Base-by-base conservation (phyloP, 2,797 vertebrate species). In the Gila robusta region DNA sequence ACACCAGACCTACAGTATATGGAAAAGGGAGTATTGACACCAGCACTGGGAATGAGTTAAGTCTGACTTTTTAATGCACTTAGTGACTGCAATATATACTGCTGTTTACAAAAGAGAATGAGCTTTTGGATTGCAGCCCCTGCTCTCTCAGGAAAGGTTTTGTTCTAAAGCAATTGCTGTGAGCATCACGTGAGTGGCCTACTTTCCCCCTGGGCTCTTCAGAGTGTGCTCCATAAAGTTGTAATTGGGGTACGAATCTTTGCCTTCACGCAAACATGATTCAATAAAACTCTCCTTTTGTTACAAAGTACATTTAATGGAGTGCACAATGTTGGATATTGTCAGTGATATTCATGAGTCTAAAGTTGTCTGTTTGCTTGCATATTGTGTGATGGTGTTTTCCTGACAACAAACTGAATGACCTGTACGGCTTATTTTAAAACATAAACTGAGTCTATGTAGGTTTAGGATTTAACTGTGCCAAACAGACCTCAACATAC, bases 121-220 rank as follows among this genome's bases (percentile, higher is more conserved):
- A 41, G 52, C 32, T 14, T 79, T 81, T 81, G 84, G 69, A 81
- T 44, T 17, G 54, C 21, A 66, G 77, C 56, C 78, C 9, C 74
- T 56, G 54, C 86, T 69, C 56, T 79, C 41, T 85, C 67, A 79
- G 69, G 37, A 74, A 82, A 49, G 73, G 49, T 84, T 88, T 85
- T 85, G 73, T 79, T 85, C 26, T 21, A 67, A 78, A 49, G 59
- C 67, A 79, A 49, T 52, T 78, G 41, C 81, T 64, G 28, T 74
- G 32, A 44, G 54, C 70, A 14, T 74, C 70, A 39, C 11, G 8
- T 76, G 41, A 71, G 52, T 84, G 81, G 32, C 74, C 49, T 71
- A 72, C 21, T 82, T 49, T 80, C 39, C 32, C 77, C 67, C 67
- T 35, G 39, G 28, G 35, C 44, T 74, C 8, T 80, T 69, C 66